Percentiles rank a stretch among this genome's conserved stretches.
Conservation (phyloP, 2,113 vertebrate species). For the Pristiophorus japonicus region DNA sequence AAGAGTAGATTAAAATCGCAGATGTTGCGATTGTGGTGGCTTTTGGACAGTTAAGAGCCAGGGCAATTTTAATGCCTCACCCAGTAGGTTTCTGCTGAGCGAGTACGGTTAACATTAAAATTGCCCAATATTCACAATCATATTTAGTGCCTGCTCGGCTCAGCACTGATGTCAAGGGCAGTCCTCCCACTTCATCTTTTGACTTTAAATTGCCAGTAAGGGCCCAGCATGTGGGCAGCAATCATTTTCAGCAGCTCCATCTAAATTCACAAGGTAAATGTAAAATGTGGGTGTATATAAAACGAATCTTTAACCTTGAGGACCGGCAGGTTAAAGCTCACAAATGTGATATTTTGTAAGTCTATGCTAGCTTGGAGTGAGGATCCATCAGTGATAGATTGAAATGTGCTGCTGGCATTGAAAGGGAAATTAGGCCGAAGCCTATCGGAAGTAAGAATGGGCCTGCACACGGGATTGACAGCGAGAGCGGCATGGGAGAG, state of each 20-base stretch:
- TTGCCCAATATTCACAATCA: background rate
- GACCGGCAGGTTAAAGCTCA: background rate
- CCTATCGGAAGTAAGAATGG: background rate
- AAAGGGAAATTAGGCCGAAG: background rate
- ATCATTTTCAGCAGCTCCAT: background rate
- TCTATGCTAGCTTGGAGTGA: background rate
- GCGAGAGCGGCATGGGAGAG: background rate
- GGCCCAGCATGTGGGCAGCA: background rate
- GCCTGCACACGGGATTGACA: background rate
- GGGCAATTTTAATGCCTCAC: no score
- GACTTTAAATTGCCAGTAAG: background rate
- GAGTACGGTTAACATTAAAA: no score
- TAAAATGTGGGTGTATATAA: background rate
- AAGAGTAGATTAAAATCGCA: no score
- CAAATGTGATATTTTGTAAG: background rate
- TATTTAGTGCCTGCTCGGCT: background rate
- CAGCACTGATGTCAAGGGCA: background rate
- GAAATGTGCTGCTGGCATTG: background rate
- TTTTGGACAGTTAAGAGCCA: no score
- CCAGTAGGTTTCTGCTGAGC: no score
- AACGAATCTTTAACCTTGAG: background rate
- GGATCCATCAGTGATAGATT: background rate
- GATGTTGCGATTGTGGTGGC: no score
- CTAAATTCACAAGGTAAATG: background rate
- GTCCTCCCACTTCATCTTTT: background rate